Conservation (phyloP, 2,797 vertebrate genomes). For the Aplochiton taeniatus region DNA sequence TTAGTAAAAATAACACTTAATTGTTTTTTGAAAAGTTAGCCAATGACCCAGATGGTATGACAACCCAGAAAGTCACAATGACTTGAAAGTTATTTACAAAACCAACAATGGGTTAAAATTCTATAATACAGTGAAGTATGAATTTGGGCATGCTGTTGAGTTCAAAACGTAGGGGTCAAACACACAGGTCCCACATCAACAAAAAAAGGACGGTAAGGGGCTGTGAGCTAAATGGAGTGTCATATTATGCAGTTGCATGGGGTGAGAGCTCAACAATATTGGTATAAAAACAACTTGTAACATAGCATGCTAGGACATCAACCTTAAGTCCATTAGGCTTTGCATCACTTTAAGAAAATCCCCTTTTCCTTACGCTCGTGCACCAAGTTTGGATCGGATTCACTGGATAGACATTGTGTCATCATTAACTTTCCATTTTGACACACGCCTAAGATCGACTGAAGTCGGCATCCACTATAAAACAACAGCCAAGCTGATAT, state of each 20-base stretch:
- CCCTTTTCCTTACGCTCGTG: constrained; percentile 6
- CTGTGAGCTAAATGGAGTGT: constrained; percentile 17
- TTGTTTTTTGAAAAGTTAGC: constrained; percentile 21
- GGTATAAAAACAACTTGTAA: constrained; percentile 39
- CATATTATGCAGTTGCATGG: constrained; percentile 18
- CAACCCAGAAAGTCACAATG: constrained; percentile 47
- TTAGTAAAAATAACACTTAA: constrained; percentile 59
- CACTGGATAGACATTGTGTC: not conserved
- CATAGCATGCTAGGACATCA: constrained; percentile 41
- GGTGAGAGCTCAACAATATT: not conserved
- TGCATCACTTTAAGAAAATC: not conserved
- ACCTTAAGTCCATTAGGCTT: constrained; percentile 15
- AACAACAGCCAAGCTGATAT: constrained; percentile 32
- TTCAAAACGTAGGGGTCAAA: constrained; percentile 51
- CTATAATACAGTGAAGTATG: constrained; percentile 1
- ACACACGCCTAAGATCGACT: not conserved
- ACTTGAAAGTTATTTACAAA: constrained; percentile 45
- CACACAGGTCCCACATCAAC: constrained; percentile 32
- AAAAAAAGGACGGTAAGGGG: constrained; percentile 55
- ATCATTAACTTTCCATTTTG: not conserved
- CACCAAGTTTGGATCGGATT: not conserved
- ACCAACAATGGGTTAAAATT: constrained; percentile 64
- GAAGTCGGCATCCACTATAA: constrained; percentile 13
- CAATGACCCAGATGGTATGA: constrained; percentile 42
- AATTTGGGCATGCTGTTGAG: not conserved